phyloP scores from a whole-genome alignment of 1,140 invertebrate species.

The Bombus fervidus region DNA sequence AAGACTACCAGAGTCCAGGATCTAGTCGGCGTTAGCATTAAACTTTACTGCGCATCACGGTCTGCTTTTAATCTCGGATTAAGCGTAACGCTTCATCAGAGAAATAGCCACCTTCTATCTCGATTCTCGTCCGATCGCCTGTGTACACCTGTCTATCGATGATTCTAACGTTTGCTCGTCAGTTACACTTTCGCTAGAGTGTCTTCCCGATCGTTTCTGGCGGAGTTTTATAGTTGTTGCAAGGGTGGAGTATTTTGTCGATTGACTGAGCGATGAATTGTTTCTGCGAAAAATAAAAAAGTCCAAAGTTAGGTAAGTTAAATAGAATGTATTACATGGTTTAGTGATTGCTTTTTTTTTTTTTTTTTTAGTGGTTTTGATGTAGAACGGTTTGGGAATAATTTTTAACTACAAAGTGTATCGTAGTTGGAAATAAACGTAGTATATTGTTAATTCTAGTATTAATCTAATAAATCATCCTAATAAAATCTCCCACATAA shows the following conservation, averaged over 20 bases:
- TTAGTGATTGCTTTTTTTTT: too few relatives aligned
- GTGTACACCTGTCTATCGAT: not conserved
- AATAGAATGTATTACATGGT: too few relatives aligned
- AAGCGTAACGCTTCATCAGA: conserved; percentile 48
- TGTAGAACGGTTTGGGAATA: too few relatives aligned
- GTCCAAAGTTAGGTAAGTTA: too few relatives aligned
- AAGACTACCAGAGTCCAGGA: conserved; percentile 51
- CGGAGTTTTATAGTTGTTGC: not conserved
- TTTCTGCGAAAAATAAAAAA: too few relatives aligned
- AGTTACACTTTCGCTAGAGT: not conserved
- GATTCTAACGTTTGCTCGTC: not conserved
- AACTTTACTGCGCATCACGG: conserved; percentile 52
- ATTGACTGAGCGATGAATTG: not conserved
- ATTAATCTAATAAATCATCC: not conserved
- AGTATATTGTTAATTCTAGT: too few relatives aligned
- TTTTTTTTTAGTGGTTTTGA: too few relatives aligned
- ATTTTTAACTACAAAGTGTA: too few relatives aligned
- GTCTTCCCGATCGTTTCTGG: not conserved
- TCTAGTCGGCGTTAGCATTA: conserved; percentile 49
- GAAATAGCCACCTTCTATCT: conserved; percentile 44
- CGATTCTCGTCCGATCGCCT: not conserved
- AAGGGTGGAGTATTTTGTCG: not conserved
- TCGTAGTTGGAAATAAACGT: too few relatives aligned
- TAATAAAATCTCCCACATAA: not conserved
- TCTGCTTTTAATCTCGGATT: conserved; percentile 54